Evolutionary conservation across 1,140 invertebrate genomes (phyloP).

Genomic region (Laupala kohalensis): DNA sequence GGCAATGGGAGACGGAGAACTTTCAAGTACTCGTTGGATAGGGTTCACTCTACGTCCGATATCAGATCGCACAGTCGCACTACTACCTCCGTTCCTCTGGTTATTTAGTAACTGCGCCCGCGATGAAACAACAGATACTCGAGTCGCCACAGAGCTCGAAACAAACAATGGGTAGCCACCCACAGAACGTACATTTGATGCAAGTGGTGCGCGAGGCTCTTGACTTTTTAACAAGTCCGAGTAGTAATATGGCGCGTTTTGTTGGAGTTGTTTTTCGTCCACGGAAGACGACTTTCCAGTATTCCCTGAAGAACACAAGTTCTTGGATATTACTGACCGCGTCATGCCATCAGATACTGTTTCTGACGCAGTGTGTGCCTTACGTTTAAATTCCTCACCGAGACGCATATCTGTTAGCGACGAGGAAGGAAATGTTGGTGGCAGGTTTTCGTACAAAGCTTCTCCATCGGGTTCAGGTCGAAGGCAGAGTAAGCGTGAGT

Average conservation of each 20-base stretch:
- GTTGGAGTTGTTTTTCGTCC: slow-evolving; percentile 19
- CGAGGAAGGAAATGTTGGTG: slow-evolving; percentile 12
- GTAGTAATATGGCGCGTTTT: slow-evolving; percentile 67
- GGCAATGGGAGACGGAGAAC: slow-evolving; percentile 10
- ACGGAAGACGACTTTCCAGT: background rate
- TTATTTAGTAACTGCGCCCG: slow-evolving; percentile 17
- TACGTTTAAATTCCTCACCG: no score
- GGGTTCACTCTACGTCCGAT: slow-evolving; percentile 68
- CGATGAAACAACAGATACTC: background rate
- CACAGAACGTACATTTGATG: background rate
- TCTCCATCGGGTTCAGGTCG: slow-evolving; percentile 15
- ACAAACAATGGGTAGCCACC: slow-evolving; percentile 10
- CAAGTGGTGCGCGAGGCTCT: slow-evolving; percentile 1
- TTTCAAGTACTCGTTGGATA: slow-evolving; percentile 29
- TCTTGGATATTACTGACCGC: no score
- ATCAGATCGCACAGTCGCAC: slow-evolving; percentile 26
- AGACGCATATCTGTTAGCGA: background rate
- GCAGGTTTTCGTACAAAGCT: slow-evolving; percentile 26
- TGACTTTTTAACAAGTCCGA: slow-evolving; percentile 48
- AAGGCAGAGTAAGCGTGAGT: no score
- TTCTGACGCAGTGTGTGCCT: no score
- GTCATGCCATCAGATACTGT: no score
- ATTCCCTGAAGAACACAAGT: no score
- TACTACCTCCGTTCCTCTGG: slow-evolving; percentile 17
- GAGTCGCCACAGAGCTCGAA: slow-evolving; percentile 3